Evolutionary conservation across 1,140 invertebrate genomes (phyloP).

Genomic region (Drosophila mauritiana): DNA sequence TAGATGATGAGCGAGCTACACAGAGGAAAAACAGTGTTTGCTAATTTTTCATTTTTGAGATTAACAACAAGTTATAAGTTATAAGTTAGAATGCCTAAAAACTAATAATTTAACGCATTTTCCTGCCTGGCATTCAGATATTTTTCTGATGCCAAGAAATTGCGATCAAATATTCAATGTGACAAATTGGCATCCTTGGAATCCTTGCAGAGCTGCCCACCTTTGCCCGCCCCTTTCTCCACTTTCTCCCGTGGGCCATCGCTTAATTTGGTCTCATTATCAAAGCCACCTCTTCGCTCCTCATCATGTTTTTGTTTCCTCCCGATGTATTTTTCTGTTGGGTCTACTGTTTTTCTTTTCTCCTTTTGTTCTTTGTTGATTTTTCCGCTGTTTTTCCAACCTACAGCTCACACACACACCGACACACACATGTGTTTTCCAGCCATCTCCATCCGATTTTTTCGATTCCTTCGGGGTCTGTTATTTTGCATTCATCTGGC

Average conservation of each 20-base stretch:
- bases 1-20: not conserved
- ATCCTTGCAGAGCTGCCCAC: not conserved
- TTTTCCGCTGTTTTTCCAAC: slow-evolving; percentile 51
- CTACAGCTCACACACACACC: not conserved
- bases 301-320: slow-evolving; percentile 24
- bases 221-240: slow-evolving; percentile 5
- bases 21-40: not conserved
- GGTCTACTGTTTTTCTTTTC: slow-evolving; percentile 28
- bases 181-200: slow-evolving; percentile 1
- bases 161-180: not conserved
- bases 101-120: not conserved
- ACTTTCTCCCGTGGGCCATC: slow-evolving; percentile 30
- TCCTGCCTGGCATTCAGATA: not conserved
- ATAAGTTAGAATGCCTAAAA: too few relatives aligned
- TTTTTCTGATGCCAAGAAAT: not conserved
- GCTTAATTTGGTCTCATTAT: slow-evolving; percentile 72
- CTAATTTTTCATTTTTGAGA: too few relatives aligned
- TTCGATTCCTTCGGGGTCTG: slow-evolving; percentile 40
- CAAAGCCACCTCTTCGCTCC: slow-evolving; percentile 22
- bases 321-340: slow-evolving; percentile 10
- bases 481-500: slow-evolving; percentile 61
- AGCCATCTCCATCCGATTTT: slow-evolving; percentile 19
- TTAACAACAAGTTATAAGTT: too few relatives aligned
- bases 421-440: slow-evolving; percentile 5
- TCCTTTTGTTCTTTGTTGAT: slow-evolving; percentile 36